phyloP scores from a whole-genome alignment of 2,113 vertebrate species.

The Chloropsis hardwickii region DNA sequence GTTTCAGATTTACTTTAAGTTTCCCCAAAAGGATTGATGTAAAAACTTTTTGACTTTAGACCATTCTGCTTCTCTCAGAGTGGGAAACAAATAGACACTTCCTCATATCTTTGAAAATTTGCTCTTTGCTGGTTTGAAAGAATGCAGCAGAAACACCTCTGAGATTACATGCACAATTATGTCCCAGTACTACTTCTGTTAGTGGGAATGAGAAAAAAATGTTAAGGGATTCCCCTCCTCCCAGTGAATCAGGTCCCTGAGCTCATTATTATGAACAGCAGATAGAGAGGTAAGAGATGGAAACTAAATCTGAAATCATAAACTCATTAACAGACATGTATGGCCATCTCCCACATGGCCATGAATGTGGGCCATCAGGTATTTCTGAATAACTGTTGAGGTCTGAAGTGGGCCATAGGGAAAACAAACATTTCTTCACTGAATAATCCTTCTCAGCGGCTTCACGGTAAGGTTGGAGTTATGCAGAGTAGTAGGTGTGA shows the following conservation, averaged over 20 bases:
- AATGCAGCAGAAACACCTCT: neutral
- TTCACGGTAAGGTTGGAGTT: neutral
- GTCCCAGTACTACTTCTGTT: conserved; percentile 51
- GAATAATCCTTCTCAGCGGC: neutral
- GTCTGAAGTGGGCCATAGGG: conserved; percentile 6
- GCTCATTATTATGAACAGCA: conserved; percentile 62
- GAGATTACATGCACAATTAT: conserved; percentile 28
- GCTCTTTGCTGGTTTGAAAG: neutral
- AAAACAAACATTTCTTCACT: conserved; percentile 15
- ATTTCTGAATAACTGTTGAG: conserved; percentile 42
- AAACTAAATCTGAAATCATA: conserved; percentile 67
- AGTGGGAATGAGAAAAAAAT: conserved; percentile 44
- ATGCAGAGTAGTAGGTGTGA: neutral
- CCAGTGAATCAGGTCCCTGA: conserved; percentile 55
- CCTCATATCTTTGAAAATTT: neutral
- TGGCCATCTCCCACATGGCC: conserved; percentile 33
- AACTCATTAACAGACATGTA: conserved; percentile 60
- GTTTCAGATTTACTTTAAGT: conserved; percentile 11
- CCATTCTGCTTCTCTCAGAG: neutral
- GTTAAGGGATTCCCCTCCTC: conserved; percentile 20
- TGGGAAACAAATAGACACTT: neutral
- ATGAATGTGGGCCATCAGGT: conserved; percentile 64
- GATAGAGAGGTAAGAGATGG: conserved; percentile 66
- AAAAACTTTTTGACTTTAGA: conserved; percentile 44
- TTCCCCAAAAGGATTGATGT: neutral